These are phyloP conservation scores for Eupithecia subumbrata DNA, from an alignment of 2,888 invertebrate genomes.

Conservation along the genomic window DNA sequence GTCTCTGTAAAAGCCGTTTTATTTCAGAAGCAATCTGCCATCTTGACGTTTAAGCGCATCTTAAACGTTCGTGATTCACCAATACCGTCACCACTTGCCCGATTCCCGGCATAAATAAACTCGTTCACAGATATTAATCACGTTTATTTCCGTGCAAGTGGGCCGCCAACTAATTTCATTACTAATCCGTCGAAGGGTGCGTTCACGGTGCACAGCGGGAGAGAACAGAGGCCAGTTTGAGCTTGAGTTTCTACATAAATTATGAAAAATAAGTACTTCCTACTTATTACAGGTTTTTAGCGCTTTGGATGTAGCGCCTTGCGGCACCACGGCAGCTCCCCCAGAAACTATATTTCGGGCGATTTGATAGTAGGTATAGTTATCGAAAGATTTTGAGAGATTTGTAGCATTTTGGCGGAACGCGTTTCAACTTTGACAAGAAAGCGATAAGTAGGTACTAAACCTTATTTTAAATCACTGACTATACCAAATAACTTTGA, in stretches of 20 bases:
- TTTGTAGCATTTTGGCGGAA: neutral
- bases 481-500: too few species aligned
- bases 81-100: slow-evolving; percentile 25
- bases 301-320: too few species aligned
- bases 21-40: neutral
- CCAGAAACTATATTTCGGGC: too few species aligned
- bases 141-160: slow-evolving; percentile 41
- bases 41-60: neutral
- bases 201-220: neutral
- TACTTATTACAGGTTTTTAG: too few species aligned
- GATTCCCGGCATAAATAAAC: slow-evolving; percentile 28
- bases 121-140: slow-evolving; percentile 33
- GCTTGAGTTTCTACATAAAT: neutral
- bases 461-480: too few species aligned
- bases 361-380: too few species aligned
- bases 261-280: neutral
- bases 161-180: slow-evolving; percentile 45
- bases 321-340: too few species aligned
- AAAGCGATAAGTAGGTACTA: too few species aligned
- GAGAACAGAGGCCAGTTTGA: neutral
- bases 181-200: slow-evolving; percentile 34
- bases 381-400: too few species aligned
- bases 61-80: slow-evolving; percentile 44
- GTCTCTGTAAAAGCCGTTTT: neutral
- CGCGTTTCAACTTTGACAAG: neutral